Evolutionary conservation across 2,888 invertebrate species (phyloP).

Genomic region (Crocallis elinguaria): DNA sequence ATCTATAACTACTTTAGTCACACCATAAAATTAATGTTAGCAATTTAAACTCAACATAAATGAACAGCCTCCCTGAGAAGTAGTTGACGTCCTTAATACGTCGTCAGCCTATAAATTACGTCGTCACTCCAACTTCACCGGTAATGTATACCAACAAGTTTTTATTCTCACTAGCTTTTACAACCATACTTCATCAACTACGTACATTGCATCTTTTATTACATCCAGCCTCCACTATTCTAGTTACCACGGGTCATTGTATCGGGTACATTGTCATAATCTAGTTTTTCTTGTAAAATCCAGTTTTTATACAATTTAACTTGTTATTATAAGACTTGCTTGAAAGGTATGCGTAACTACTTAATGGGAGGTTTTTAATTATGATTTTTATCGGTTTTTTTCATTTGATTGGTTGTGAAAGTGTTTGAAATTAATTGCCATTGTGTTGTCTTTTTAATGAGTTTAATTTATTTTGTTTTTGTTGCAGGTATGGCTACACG

Average conservation of each 20-base stretch:
- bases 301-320: constrained; percentile 17
- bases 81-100: constrained; percentile 13
- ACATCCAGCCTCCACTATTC: not conserved
- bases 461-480: constrained; percentile 9
- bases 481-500: constrained; percentile 27
- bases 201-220: constrained; percentile 27
- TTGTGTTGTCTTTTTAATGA: constrained; percentile 3
- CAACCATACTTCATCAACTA: constrained; percentile 24
- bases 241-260: constrained; percentile 15
- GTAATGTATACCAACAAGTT: constrained; percentile 25
- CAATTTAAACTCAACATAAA: constrained; percentile 11
- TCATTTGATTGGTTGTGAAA: constrained; percentile 23
- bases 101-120: constrained; percentile 22
- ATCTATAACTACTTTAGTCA: too few relatives aligned
- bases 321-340: constrained; percentile 6
- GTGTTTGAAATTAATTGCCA: constrained; percentile 11
- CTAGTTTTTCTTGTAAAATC: constrained; percentile 18
- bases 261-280: constrained; percentile 19
- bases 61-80: constrained; percentile 7
- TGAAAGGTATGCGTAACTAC: constrained; percentile 16
- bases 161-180: constrained; percentile 26
- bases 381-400: constrained; percentile 18
- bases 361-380: constrained; percentile 18
- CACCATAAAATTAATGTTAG: constrained; percentile 8
- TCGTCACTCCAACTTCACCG: constrained; percentile 5